These are phyloP conservation scores for Zophobas atratus DNA, from an alignment of 1,140 invertebrate species.

Conservation along the genomic window DNA sequence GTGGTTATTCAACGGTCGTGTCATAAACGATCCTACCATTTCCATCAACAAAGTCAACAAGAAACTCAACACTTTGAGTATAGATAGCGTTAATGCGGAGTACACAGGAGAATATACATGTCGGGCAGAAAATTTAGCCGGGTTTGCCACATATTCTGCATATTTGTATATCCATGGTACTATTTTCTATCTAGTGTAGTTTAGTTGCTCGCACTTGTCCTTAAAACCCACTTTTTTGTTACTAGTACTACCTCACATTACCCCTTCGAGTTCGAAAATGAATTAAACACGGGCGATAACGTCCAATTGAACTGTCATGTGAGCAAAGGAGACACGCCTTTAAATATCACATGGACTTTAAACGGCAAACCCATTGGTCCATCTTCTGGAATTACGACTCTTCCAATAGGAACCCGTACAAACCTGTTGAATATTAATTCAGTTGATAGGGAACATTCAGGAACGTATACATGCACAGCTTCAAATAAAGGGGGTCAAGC, in stretches of 20 bases:
- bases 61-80: constrained; percentile 71
- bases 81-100: constrained; percentile 80
- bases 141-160: constrained; percentile 66
- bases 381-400: constrained; percentile 73
- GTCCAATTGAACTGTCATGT: constrained; percentile 78
- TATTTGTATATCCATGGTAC: constrained; percentile 61
- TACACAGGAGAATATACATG: constrained; percentile 79
- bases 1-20: constrained; percentile 74
- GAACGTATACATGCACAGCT: constrained; percentile 85
- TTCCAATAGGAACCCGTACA: constrained; percentile 68
- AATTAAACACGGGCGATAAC: constrained; percentile 73
- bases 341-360: constrained; percentile 73
- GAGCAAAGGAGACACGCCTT: constrained; percentile 76
- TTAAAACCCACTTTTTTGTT: constrained; percentile 40
- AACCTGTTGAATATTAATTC: constrained; percentile 74
- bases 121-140: constrained; percentile 79
- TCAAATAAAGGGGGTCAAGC: constrained; percentile 82
- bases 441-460: constrained; percentile 72
- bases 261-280: constrained; percentile 73
- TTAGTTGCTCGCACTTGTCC: constrained; percentile 44
- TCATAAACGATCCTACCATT: constrained; percentile 65
- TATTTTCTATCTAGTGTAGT: constrained; percentile 32
- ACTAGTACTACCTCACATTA: constrained; percentile 77
- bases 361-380: constrained; percentile 55
- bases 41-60: constrained; percentile 60